phyloP scores from a whole-genome alignment of 35 echinoderm and acorn worm species.

The Patiria miniata region DNA sequence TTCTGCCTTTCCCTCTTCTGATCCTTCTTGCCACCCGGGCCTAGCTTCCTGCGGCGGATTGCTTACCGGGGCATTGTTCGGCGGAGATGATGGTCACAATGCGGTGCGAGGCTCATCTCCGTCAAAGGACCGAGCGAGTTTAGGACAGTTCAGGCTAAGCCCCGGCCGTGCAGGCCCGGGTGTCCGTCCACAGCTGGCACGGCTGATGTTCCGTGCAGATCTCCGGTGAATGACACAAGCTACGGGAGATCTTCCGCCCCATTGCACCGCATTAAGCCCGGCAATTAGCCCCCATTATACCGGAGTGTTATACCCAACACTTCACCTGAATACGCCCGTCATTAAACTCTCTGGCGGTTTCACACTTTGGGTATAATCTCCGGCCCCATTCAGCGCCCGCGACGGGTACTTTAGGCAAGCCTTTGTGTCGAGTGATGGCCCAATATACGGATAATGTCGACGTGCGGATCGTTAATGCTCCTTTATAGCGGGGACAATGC shows the following conservation, averaged over 20 bases:
- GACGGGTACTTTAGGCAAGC: constrained; percentile 1
- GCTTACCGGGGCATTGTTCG: constrained; percentile 13
- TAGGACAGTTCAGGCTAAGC: neutral
- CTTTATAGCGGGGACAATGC: no score
- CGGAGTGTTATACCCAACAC: constrained; percentile 25
- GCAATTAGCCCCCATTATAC: constrained; percentile 27
- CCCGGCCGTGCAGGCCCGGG: neutral
- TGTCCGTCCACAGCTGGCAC: no score
- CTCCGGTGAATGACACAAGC: no score
- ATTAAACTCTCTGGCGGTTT: constrained; percentile 25
- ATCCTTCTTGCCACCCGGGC: neutral
- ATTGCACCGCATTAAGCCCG: constrained; percentile 18
- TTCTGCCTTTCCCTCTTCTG: neutral
- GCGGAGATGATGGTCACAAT: neutral
- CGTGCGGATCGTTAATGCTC: neutral
- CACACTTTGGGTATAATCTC: constrained; percentile 8
- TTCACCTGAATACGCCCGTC: constrained; percentile 10
- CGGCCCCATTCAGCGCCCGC: neutral
- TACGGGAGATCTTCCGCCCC: constrained; percentile 20
- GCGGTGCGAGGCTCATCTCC: neutral
- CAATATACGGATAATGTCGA: neutral
- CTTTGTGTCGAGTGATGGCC: constrained; percentile 15
- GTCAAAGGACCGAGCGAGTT: neutral
- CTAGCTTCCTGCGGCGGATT: neutral
- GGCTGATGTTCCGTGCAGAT: no score